Base-by-base conservation (phyloP, 2,797 vertebrate species). In the Pelobates cultripes region DNA sequence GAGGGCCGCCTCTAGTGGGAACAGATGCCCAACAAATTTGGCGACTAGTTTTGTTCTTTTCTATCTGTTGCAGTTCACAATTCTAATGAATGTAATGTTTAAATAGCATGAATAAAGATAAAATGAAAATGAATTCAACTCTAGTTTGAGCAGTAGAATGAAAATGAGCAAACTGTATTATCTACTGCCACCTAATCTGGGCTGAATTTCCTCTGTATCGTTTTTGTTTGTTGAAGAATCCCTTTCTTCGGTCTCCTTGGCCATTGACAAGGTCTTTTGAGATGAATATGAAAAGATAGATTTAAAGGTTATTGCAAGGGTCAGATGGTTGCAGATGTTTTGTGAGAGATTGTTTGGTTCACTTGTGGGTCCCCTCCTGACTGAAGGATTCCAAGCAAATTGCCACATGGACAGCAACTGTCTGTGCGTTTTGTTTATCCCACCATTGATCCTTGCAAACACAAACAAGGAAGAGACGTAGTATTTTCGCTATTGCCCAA, bases 231-330 rank as follows among this genome's bases (percentile, higher is more conserved):
- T 95, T 93, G 95, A 98, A 95, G 94, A 97, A 97, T 96, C 95
- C 93, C 93, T 96, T 96, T 96, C 95, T 96, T 96, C 93, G 95
- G 95, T 96, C 94, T 95, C 93, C 95, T 96, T 95, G 96, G 96
- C 95, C 94, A 94, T 95, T 95, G 95, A 97, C 97, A 96, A 97
- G 96, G 95, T 96, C 97, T 98, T 95, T 98, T 98, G 97, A 98
- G 96, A 95, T 95, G 97, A 98, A 99, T 98, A 98, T 98, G 97
- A 99, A 99, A 99, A 99, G 97, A 94, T 97, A 99, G 97, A 97
- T 99, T 99, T 99, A 99, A 99, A 99, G 97, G 97, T 99, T 95
- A 97, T 97, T 90, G 93, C 94, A 95, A 95, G 94, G 97, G 96
- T 97, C 95, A 97, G 94, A 95, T 95, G 93, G 93, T 90, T 94